Evolutionary conservation across 1,140 invertebrate species (phyloP), one percentile per base, ranked within the genome.

Genomic region (Drosophila leontia): DNA sequence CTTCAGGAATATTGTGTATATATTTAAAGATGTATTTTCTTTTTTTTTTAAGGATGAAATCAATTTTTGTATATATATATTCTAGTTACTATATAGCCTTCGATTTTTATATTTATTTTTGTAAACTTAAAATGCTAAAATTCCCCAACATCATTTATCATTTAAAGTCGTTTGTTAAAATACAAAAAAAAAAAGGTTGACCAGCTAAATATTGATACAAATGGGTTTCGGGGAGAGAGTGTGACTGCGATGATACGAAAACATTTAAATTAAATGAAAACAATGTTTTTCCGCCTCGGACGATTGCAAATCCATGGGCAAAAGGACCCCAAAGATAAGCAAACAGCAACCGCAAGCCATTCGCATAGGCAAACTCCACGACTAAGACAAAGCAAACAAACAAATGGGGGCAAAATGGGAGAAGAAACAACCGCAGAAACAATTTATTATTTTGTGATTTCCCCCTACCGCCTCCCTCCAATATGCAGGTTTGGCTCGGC

Each of bases 261-360:
- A 71, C 72, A 82, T 90, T 90, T 85, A 77, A 91, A 90, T 90
- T 53, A 91, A 91, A 90, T 85, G 78, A 90, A 90, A 90, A 90
- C 85, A 88, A 85, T 85, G 74, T 70, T 84, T 78, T 80, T 80
- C 78, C 63, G 64, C 35, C 23, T 80, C 80, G 37, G 19, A 39
- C 78, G 67, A 77, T 87, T 82, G 71, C 61, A 74, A 69, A 75
- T 62, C 65, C 78, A 72, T 65, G 56, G 56, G 48, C 35, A 32
- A 57, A 61, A 53, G 37, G 19, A 35, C 63, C 69, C 71, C 53
- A 51, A 57, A 68, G 37, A 48, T 74, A 81, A 80, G 58, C 64
- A 83, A 83, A 71, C 70, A 71, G 55, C 47, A 47, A 47, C 39
- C 59, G 42, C 62, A 65, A 65, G 60, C 62, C 53, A 56, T 56